A percentile compares a stretch with the other conserved stretches of the same genome.
Conservation (phyloP, 2,113 vertebrate species). For the Colinus virginianus region DNA sequence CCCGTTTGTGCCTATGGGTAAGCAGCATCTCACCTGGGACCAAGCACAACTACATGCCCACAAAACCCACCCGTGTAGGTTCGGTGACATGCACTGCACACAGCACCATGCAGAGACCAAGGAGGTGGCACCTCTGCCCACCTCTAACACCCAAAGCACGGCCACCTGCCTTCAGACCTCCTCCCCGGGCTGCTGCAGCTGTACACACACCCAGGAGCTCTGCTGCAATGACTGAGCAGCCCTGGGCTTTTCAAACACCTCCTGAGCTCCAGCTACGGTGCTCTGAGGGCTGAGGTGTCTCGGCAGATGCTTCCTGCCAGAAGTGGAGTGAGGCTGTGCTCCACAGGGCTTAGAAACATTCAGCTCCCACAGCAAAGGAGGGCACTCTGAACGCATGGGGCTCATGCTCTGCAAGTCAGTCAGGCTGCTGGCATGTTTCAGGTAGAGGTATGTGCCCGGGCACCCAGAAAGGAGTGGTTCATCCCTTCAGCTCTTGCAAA, state of each 20-base stretch:
- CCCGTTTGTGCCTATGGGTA: too few species aligned
- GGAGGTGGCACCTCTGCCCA: neutral
- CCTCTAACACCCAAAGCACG: neutral
- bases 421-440: neutral
- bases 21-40: neutral
- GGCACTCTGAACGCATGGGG: neutral
- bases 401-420: rapidly evolving
- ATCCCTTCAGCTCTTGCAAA: slow-evolving; percentile 22
- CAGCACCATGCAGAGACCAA: rapidly evolving
- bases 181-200: neutral
- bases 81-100: neutral
- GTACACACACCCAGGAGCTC: neutral
- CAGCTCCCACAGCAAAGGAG: neutral
- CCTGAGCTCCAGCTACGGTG: neutral
- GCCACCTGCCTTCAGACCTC: too few species aligned
- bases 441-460: neutral
- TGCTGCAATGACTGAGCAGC: neutral
- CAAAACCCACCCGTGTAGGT: neutral
- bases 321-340: neutral
- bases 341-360: neutral
- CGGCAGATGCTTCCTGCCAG: neutral
- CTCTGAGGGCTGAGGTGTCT: neutral
- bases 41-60: neutral
- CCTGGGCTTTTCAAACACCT: neutral
- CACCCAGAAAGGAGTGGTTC: neutral